These are phyloP conservation scores for Montipora efflorescens DNA, from an alignment of 64 coral and sea anemone genomes.

Conservation along the genomic window DNA sequence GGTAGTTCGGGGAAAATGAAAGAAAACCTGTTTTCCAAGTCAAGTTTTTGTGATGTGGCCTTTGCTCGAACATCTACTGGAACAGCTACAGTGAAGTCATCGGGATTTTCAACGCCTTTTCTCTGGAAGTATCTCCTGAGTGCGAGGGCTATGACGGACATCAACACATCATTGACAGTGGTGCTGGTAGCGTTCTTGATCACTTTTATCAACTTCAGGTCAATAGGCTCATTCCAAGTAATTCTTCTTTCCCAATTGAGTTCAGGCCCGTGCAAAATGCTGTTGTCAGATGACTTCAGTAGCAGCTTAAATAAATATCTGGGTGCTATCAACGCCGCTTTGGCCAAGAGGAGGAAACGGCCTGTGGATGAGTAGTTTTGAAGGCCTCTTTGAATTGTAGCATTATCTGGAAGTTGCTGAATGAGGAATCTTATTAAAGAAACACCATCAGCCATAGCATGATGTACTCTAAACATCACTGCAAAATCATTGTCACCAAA, in stretches of 20 bases:
- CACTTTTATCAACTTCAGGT: constrained; percentile 78
- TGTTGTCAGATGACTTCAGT: constrained; percentile 41
- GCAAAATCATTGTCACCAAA: constrained; percentile 59
- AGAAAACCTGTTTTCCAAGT: constrained; percentile 86
- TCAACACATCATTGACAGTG: constrained; percentile 93
- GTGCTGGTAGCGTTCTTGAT: constrained; percentile 85
- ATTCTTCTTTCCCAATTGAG: constrained; percentile 79
- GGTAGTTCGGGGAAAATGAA: constrained; percentile 78
- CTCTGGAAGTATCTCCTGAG: constrained; percentile 82
- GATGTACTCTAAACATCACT: constrained; percentile 72
- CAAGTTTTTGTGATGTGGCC: constrained; percentile 10
- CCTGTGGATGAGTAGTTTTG: constrained; percentile 59
- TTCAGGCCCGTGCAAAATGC: constrained; percentile 80
- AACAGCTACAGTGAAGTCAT: constrained; percentile 75
- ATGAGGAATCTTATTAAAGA: constrained; percentile 75
- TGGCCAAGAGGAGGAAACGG: constrained; percentile 49
- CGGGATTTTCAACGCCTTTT: constrained; percentile 68
- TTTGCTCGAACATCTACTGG: constrained; percentile 86
- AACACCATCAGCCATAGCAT: constrained; percentile 89
- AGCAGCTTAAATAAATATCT: constrained; percentile 46
- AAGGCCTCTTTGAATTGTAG: constrained; percentile 55
- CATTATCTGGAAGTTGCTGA: constrained; percentile 67
- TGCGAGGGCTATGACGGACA: constrained; percentile 77
- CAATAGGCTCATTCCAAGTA: constrained; percentile 73
- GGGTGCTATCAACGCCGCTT: constrained; percentile 62